A percentile compares a stretch with the other conserved stretches of the same genome.
phyloP scores from a whole-genome alignment of 2,888 invertebrate genomes.

The Troides helena region DNA sequence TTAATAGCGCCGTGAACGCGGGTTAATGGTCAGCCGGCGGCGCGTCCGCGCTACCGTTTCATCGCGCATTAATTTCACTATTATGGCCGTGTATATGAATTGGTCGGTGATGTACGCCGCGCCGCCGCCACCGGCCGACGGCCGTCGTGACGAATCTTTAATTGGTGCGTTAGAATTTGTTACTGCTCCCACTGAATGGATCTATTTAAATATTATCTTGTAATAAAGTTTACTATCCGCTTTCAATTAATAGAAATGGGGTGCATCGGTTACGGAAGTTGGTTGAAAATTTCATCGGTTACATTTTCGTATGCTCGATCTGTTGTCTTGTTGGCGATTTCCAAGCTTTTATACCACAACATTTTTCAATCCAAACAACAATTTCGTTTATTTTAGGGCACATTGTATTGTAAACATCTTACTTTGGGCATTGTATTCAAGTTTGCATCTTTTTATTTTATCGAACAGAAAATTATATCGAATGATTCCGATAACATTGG shows the following conservation, averaged over 20 bases:
- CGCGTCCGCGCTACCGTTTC: conserved; percentile 67
- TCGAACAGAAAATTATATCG: too few relatives aligned
- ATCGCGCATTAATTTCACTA: conserved; percentile 66
- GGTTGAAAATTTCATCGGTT: too few relatives aligned
- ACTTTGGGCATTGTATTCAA: too few relatives aligned
- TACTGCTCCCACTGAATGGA: conserved; percentile 28
- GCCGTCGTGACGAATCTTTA: conserved; percentile 40
- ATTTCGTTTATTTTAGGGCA: too few relatives aligned
- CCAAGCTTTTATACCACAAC: too few relatives aligned
- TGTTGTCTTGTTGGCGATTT: too few relatives aligned
- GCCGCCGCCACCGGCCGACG: conserved; percentile 38
- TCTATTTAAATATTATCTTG: conserved; percentile 29
- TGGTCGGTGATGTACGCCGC: conserved; percentile 36
- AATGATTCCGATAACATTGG: too few relatives aligned
- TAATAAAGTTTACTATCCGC: conserved; percentile 15
- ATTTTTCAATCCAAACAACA: too few relatives aligned
- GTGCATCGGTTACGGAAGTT: conserved; percentile 7
- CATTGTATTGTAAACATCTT: too few relatives aligned
- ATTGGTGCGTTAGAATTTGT: conserved; percentile 39
- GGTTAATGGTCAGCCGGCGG: conserved; percentile 56
- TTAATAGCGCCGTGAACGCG: conserved; percentile 63
- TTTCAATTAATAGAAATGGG: conserved; percentile 8
- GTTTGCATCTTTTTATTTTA: too few relatives aligned
- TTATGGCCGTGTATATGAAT: conserved; percentile 39
- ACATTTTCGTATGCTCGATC: too few relatives aligned